Evolutionary conservation across 23 tunicate species (phyloP), one percentile per base, ranked within the genome.

Genomic region (Ciona savignyi): DNA sequence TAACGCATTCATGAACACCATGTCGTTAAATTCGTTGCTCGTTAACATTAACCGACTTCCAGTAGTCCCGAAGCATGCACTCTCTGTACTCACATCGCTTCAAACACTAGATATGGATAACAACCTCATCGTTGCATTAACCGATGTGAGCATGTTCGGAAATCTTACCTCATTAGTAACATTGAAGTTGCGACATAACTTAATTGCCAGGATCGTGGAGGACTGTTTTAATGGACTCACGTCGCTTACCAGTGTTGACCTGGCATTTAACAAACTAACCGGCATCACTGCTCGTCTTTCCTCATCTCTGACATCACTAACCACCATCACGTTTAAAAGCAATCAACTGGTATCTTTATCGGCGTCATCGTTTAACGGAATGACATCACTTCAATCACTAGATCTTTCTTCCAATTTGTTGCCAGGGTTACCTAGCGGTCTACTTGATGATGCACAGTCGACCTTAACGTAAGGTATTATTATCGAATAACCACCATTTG

Each of bases 171-270:
- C 60, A 28, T 71, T 88, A 42, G 33, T 77, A 3, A 26, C 29
- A 11, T 70, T 88, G 0, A 33, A 76, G 15, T 63, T 82, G n/a
- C 83, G 77, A 68, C 81, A 74, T 33, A 88, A 88, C 72, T 51
- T 33, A 26, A 77, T 88, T 19, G 73, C 96, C 32, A 70, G 30
- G 27, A 49, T 88, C 0, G 87, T 33, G 3, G 71, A 15, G 6
- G 83, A 82, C 72, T 77, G 87, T 31, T 62, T 88, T 29, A 83
- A 75, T 19, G 96, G 96, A 2, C 48, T 88, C 35, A 75, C 87
- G 3, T 82, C 80, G 4, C 35, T 88, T 9, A 72, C 68, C 23
- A 70, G 68, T 30, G 42, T 88, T 20, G 77, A 80, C 34, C 27
- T 88, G 64, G 51, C 74, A 27, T 30, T 77, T 24, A 77, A 77